Evolutionary conservation across 2,113 vertebrate genomes (phyloP), one percentile per base, ranked within the genome.

Genomic region (Grammomys surdaster): DNA sequence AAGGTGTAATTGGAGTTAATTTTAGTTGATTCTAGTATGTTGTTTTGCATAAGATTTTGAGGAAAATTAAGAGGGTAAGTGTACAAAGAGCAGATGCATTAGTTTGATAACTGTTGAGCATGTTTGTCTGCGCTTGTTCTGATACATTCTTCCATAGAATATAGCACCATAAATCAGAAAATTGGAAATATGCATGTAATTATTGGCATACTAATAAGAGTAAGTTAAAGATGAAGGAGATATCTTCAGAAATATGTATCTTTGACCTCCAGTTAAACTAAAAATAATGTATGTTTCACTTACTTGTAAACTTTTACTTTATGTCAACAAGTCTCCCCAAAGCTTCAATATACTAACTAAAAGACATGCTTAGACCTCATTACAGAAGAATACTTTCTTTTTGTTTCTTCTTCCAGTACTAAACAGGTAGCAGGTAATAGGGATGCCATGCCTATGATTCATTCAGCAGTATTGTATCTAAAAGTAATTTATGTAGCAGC

Each of bases 401-500:
- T 31, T 72, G 70, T 93, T 65, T 95, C 73, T 96, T 96, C 91
- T 88, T 95, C 56, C 78, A 77, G 48, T 90, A 95, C 96, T 97
- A 87, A 96, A 98, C 93, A 97, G 90, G 90, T n/a, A 92, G 92
- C 91, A 96, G 5, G 5, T 97, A 96, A 98, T 88, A 87, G 93
- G 90, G 91, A 97, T 93, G 95, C 96, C 92, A 93, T 76, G 98
- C 95, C 93, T 96, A 97, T 98, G 98, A 98, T 97, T 98, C 98
- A 98, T 96, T 98, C 92, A 96, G 24, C 7, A 90, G 87, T 88
- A 98, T 96, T 97, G 86, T 94, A 84, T 97, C 97, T 98, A 96
- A 93, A 97, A 98, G 98, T 97, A 98, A 98, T 98, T 98, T 98
- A 97, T 94, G 95, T 98, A 95, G 93, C 94, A 98, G 48, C 4